Percentiles rank a stretch among this genome's conserved stretches.
These are phyloP conservation scores for Leptocoma aspasia DNA, from an alignment of 2,113 vertebrate species.

Conservation along the genomic window DNA sequence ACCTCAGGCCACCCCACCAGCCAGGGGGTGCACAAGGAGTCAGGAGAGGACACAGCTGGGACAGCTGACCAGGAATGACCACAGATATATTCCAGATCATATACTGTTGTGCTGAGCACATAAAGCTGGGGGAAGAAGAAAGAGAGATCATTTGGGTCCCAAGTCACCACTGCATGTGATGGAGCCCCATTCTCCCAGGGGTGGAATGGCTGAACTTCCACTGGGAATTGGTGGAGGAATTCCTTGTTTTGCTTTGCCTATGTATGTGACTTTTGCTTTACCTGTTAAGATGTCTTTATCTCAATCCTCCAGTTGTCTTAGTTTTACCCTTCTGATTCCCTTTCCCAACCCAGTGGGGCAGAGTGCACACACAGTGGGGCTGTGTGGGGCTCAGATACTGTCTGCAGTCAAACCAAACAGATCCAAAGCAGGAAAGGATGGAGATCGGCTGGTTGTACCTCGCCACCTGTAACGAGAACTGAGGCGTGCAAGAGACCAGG, in stretches of 20 bases:
- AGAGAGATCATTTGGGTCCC: not conserved
- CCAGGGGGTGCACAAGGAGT: too few species aligned
- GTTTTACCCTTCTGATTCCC: not conserved
- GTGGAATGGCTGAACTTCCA: not conserved
- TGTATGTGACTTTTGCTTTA: not conserved
- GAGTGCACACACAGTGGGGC: not conserved
- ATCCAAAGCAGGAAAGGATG: not conserved
- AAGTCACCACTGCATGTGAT: not conserved
- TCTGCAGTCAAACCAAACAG: not conserved
- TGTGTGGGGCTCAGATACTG: not conserved
- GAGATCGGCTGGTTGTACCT: not conserved
- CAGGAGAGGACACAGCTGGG: not conserved
- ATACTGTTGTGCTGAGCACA: too few species aligned
- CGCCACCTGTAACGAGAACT: rapidly evolving
- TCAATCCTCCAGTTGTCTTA: not conserved
- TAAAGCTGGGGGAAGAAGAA: not conserved
- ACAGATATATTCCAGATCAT: not conserved
- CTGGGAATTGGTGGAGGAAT: not conserved
- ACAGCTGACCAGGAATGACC: not conserved
- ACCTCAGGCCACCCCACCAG: not conserved
- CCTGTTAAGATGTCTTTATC: not conserved
- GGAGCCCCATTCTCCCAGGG: not conserved
- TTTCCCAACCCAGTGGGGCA: not conserved
- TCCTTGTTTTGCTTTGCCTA: not conserved
- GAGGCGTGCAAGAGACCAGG: rapidly evolving